Conservation (phyloP, 2,888 invertebrate species). For the Argynnis bischoffii region DNA sequence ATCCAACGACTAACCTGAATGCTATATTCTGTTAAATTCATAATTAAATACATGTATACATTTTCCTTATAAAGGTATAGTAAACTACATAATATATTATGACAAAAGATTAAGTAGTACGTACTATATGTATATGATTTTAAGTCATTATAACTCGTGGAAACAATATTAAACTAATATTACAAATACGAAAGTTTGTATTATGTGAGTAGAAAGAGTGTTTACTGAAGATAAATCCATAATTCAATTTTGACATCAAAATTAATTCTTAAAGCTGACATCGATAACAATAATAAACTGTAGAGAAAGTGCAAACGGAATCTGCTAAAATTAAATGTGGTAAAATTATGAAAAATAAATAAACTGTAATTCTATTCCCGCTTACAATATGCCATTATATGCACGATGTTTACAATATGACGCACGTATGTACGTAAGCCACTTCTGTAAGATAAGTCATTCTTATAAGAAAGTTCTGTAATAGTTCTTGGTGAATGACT, state of each 20-base stretch:
- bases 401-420: slow-evolving; percentile 23
- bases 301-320: background rate
- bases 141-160: background rate
- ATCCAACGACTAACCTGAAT: slow-evolving; percentile 1
- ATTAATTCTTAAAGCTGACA: background rate
- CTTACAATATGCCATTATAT: slow-evolving; percentile 5
- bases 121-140: background rate
- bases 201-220: too few species aligned
- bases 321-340: background rate
- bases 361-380: slow-evolving; percentile 2
- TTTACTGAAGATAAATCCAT: too few species aligned
- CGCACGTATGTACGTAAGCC: slow-evolving; percentile 23
- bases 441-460: slow-evolving; percentile 27
- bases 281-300: background rate
- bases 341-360: slow-evolving; percentile 10
- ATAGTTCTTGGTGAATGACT: slow-evolving; percentile 5
- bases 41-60: background rate
- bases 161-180: too few species aligned
- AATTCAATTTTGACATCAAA: background rate
- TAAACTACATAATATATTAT: background rate
- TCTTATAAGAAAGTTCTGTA: slow-evolving; percentile 24
- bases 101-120: background rate
- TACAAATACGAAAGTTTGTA: too few species aligned
- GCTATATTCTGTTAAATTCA: background rate
- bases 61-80: slow-evolving; percentile 7